Evolutionary conservation across 1,140 invertebrate species (phyloP), one percentile per base, ranked within the genome.

Genomic region (Listronotus bonariensis): DNA sequence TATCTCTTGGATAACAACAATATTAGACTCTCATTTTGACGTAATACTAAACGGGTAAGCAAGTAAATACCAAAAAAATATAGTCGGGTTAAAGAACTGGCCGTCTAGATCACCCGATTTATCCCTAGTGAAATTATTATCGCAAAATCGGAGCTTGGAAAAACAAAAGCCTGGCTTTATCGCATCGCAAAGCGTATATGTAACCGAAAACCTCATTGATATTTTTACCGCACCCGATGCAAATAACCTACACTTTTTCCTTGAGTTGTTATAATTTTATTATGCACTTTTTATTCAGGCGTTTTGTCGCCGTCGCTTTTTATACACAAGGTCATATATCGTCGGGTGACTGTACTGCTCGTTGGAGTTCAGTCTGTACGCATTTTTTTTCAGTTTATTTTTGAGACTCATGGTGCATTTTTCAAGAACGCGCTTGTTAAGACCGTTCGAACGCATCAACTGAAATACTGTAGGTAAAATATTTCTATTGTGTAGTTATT

Each of bases 311-410:
- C 51, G 51, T 53, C 17, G 51, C 51, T 53, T 53, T 53, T 53
- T 53, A 53, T 53, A 53, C 51, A 53, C 51, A 53, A 53, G 51
- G 51, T 26, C 51, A 53, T 20, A 4, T 17, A 20, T n/a, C 36
- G 51, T 53, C 51, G 51, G 51, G 51, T 53, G 18, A 53, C 51
- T 53, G 51, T 53, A 53, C 51, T 38, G 36, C 51, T 20, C 18
- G 18, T n/a, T n/a, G n/a, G n/a, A n/a, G 53, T 55, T 42, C 40
- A 20, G 36, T 42, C 53, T 15, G 43, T 58, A 58, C 55, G 55
- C 55, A 58, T 58, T 58, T 58, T 56, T 56, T 58, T 58, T 46
- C 55, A 45, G 55, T 58, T 58, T 58, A 58, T 58, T 58, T 58
- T 58, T 41, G 55, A 46, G 55, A 43, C 43, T 48, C 55, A 31